These are phyloP conservation scores for Sylvilagus bachmani DNA, from an alignment of 2,113 vertebrate species.

Conservation along the genomic window DNA sequence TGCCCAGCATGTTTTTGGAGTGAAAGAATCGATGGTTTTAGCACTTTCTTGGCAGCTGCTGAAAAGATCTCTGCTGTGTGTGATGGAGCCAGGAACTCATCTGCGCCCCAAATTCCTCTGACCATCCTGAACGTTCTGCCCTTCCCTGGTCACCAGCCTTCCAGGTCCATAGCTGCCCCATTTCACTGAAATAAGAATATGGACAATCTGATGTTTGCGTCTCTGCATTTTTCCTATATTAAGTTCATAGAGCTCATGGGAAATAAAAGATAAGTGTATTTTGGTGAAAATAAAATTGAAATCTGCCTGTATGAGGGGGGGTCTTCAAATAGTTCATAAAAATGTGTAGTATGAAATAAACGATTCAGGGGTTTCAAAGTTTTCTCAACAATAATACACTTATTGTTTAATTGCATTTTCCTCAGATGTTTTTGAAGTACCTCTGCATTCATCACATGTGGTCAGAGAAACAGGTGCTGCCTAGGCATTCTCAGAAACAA, in stretches of 20 bases:
- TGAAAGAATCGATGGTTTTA: background rate
- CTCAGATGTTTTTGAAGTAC: too few relatives aligned
- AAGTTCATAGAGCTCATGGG: background rate
- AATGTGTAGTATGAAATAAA: too few relatives aligned
- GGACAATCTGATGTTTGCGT: background rate
- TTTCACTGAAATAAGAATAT: background rate
- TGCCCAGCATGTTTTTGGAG: background rate
- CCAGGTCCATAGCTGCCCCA: background rate
- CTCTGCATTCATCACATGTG: background rate
- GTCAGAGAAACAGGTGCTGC: background rate
- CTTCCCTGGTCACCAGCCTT: background rate
- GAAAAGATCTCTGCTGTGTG: background rate
- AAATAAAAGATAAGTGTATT: too few relatives aligned
- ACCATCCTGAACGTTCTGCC: background rate
- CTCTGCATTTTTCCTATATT: background rate
- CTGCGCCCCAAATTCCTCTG: background rate
- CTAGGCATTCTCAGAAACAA: background rate
- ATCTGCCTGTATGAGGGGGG: too few relatives aligned
- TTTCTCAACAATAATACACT: too few relatives aligned
- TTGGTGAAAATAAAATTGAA: too few relatives aligned
- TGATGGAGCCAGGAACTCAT: background rate
- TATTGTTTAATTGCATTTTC: too few relatives aligned
- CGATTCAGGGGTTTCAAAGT: too few relatives aligned
- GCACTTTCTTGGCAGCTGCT: background rate
- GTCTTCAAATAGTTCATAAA: too few relatives aligned